Percentiles rank a stretch among this genome's conserved stretches.
These are phyloP conservation scores for Paracentrotus lividus DNA, from an alignment of 53 echinoderm and acorn worm genomes.

Conservation along the genomic window DNA sequence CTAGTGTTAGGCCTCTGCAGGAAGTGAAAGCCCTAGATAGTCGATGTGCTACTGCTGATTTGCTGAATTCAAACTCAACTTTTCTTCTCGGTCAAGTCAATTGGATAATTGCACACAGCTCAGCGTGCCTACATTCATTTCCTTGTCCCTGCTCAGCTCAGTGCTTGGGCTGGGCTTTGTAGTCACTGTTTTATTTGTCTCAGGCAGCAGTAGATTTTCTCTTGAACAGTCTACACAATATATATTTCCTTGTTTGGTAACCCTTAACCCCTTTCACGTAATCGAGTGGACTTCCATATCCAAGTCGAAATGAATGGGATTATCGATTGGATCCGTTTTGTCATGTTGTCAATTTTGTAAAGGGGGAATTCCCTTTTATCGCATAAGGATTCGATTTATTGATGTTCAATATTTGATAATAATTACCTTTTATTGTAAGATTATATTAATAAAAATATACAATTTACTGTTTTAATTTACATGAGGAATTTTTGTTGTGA, in stretches of 20 bases:
- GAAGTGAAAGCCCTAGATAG: no score
- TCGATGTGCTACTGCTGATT: no score
- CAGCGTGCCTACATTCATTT: no score
- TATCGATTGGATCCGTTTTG: background rate
- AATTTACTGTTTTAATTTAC: background rate
- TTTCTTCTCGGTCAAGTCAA: no score
- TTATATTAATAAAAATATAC: background rate
- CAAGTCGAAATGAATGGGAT: background rate
- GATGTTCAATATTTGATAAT: background rate
- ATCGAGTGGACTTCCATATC: no score
- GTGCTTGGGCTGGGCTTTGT: background rate
- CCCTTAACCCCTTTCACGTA: conserved; percentile 3
- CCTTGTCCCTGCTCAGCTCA: no score
- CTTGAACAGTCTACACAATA: background rate
- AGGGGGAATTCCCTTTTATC: background rate
- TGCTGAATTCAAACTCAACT: no score
- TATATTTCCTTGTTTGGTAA: background rate
- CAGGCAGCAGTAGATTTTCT: background rate
- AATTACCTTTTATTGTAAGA: background rate
- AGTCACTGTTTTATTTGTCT: background rate
- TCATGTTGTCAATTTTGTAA: background rate
- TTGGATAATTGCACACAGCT: no score
- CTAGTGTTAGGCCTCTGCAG: no score
- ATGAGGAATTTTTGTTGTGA: background rate
- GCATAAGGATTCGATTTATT: background rate